These are phyloP conservation scores for Lasioglossum villosulum DNA, from an alignment of 2,888 invertebrate genomes.

Conservation along the genomic window DNA sequence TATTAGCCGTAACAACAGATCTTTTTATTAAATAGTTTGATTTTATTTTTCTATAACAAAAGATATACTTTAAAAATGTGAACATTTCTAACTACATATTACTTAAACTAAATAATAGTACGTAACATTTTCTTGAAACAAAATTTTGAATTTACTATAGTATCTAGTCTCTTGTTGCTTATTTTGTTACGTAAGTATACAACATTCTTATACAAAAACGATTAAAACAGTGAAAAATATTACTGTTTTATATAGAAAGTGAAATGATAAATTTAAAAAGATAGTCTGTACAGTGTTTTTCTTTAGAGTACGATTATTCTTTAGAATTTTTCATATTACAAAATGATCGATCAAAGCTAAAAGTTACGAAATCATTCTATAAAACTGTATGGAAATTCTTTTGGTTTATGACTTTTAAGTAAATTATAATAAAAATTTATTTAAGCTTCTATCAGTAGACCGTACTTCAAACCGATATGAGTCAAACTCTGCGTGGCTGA, in stretches of 20 bases:
- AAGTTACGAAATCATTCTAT: background rate
- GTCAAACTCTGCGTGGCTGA: slow-evolving; percentile 87
- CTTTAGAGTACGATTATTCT: background rate
- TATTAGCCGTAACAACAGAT: background rate
- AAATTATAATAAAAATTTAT: background rate
- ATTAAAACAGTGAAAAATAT: background rate
- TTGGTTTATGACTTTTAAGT: background rate
- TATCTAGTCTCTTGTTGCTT: background rate
- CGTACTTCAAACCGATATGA: slow-evolving; percentile 86
- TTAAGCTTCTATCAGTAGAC: slow-evolving; percentile 85
- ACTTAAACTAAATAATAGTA: background rate
- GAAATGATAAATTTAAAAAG: background rate
- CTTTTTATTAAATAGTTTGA: background rate
- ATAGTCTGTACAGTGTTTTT: background rate
- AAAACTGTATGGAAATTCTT: background rate
- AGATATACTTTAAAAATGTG: background rate
- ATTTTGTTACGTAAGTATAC: background rate
- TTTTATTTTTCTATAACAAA: slow-evolving; percentile 9
- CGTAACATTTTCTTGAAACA: background rate
- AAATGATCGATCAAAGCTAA: background rate
- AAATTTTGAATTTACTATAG: background rate
- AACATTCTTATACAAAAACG: background rate
- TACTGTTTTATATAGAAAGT: background rate
- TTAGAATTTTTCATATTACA: background rate
- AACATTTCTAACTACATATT: background rate